Percentiles rank a stretch among this genome's conserved stretches.
These are phyloP conservation scores for Mellilla xanthometata DNA, from an alignment of 2,888 invertebrate species.

Conservation along the genomic window DNA sequence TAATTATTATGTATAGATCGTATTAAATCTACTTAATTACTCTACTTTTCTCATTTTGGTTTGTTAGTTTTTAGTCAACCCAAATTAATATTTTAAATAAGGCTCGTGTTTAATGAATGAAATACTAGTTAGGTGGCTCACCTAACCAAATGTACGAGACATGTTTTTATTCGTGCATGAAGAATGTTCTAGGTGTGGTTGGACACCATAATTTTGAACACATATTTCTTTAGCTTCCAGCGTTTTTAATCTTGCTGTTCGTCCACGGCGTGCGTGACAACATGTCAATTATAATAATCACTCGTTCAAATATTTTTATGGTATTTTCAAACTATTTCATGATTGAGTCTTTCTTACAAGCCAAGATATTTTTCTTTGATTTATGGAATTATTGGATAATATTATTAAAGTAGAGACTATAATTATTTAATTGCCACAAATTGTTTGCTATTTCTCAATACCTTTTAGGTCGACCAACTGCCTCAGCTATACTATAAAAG, in stretches of 20 bases:
- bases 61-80: too few relatives aligned
- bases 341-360: too few relatives aligned
- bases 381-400: too few relatives aligned
- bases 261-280: constrained; percentile 9
- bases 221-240: constrained; percentile 15
- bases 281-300: background rate
- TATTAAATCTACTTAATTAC: background rate
- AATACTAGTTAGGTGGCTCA: constrained; percentile 13
- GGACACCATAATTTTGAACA: constrained; percentile 7
- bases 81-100: too few relatives aligned
- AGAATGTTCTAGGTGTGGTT: constrained; percentile 24
- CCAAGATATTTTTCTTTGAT: too few relatives aligned
- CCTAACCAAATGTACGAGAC: constrained; percentile 14
- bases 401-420: too few relatives aligned
- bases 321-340: background rate
- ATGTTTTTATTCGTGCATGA: constrained; percentile 8
- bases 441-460: too few relatives aligned
- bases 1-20: too few relatives aligned
- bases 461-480: too few relatives aligned
- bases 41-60: background rate
- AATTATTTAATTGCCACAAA: too few relatives aligned
- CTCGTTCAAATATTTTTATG: background rate
- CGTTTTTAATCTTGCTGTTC: constrained; percentile 14
- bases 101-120: constrained; percentile 2
- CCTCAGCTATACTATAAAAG: too few relatives aligned